Percentiles rank a stretch among this genome's conserved stretches.
Evolutionary conservation across 2,888 invertebrate genomes (phyloP).

Genomic region (Pandemis corylana): DNA sequence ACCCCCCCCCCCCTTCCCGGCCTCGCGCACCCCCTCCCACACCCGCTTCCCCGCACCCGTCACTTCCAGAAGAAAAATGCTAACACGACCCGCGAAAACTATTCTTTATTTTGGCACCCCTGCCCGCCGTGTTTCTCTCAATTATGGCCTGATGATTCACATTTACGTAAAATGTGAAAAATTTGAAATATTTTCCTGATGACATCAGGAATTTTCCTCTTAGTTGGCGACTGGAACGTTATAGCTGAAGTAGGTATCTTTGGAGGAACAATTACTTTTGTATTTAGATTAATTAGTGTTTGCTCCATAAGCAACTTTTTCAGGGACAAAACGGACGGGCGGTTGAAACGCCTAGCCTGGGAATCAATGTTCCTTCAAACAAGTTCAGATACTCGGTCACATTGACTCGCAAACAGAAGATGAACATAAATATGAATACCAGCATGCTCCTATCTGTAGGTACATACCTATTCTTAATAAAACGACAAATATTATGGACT

Average conservation of each 20-base stretch:
- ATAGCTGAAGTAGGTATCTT: not conserved
- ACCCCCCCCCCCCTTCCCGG: slow-evolving; percentile 45
- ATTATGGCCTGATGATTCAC: slow-evolving; percentile 65
- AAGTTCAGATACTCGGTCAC: not conserved
- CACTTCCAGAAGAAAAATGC: slow-evolving; percentile 85
- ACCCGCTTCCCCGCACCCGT: slow-evolving; percentile 60
- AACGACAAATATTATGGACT: slow-evolving; percentile 76
- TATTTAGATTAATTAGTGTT: not conserved
- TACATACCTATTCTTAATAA: slow-evolving; percentile 69
- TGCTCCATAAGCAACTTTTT: not conserved
- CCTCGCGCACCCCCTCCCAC: slow-evolving; percentile 49
- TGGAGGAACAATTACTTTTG: not conserved
- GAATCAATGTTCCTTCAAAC: not conserved
- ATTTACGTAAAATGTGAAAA: slow-evolving; percentile 32
- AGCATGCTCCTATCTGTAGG: slow-evolving; percentile 6
- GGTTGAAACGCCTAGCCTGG: not conserved
- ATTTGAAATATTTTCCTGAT: too few species aligned
- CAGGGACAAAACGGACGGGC: not conserved
- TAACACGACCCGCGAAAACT: slow-evolving; percentile 85
- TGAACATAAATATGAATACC: slow-evolving; percentile 16
- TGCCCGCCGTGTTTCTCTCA: slow-evolving; percentile 67
- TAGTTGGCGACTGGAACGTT: too few species aligned
- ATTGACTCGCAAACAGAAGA: slow-evolving; percentile 15
- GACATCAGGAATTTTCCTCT: too few species aligned
- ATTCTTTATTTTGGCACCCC: slow-evolving; percentile 85